Evolutionary conservation across 1,140 invertebrate genomes (phyloP), one percentile per base, ranked within the genome.

Genomic region (Matsumurasca onukii): DNA sequence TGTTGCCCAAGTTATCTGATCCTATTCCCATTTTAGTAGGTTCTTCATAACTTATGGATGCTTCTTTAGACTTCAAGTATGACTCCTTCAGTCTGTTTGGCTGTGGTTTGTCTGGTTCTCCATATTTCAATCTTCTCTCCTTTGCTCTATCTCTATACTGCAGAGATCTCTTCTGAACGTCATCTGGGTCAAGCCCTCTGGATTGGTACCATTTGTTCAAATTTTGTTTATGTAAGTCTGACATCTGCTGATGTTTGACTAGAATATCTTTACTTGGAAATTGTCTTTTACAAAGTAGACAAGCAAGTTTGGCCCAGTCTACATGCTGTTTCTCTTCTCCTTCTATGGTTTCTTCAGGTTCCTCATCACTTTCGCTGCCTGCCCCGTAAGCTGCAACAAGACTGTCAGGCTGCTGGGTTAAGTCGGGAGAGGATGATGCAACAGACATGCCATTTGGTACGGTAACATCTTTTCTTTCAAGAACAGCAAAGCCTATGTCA

Each of bases 171-270:
- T 81, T 78, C 66, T 77, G 83, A 71, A 82, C 83, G 82, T 82
- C 82, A 57, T 83, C 81, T 0, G 84, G 83, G 73, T 84, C 79
- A n/a, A 84, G 74, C 31, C 84, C 83, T 72, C 82, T 77, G 0
- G 82, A 79, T 73, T 84, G 80, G 74, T 83, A 87, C 82, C 82
- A 87, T 66, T 85, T 86, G 72, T 90, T 89, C 27, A 98, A 77
- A 81, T 98, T 98, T 77, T 95, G 91, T 77, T 97, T 98, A 76
- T 99, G 98, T 34, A 99, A 83, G 70, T 97, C 92, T 1, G 97
- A 99, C 69, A 98, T 82, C 70, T 96, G 91, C 66, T 92, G 88
- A 80, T 99, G 98, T 76, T 97, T 97, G 1, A 88, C 82, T 3
- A 99, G 82, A 0, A 91, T 89, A 70, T 99, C 97, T 69, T 88